phyloP scores from a whole-genome alignment of 2,888 invertebrate genomes.

The Acanthosepion pharaonis region DNA sequence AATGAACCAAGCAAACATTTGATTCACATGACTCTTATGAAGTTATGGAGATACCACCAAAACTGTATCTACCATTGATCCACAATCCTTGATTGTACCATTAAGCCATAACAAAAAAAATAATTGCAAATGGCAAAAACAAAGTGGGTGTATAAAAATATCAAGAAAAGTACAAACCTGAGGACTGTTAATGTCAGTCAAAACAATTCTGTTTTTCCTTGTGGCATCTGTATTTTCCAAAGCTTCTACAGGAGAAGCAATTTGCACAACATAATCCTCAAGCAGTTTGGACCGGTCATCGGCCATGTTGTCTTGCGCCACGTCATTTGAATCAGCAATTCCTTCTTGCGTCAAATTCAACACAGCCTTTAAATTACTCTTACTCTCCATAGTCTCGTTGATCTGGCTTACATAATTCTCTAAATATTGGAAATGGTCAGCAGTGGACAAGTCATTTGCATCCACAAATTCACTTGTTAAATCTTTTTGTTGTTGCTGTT shows the following conservation, averaged over 20 bases:
- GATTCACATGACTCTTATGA: too few species aligned
- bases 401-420: slow-evolving; percentile 38
- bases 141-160: neutral
- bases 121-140: neutral
- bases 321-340: neutral
- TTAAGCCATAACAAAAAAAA: neutral
- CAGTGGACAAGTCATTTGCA: slow-evolving; percentile 13
- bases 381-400: slow-evolving; percentile 34
- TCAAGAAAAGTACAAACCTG: slow-evolving; percentile 35
- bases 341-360: slow-evolving; percentile 42
- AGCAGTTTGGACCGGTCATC: neutral
- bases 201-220: slow-evolving; percentile 35
- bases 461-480: neutral
- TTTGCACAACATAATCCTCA: neutral
- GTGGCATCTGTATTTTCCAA: neutral
- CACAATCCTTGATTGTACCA: too few species aligned
- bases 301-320: neutral
- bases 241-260: neutral
- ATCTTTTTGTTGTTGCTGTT: neutral
- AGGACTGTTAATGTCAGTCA: neutral
- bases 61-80: too few species aligned
- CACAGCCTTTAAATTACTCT: slow-evolving; percentile 39
- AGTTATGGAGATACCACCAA: too few species aligned
- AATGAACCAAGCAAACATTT: too few species aligned
- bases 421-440: slow-evolving; percentile 35